Base-by-base conservation (phyloP, 2,797 vertebrate genomes). In the Amniataba percoides region DNA sequence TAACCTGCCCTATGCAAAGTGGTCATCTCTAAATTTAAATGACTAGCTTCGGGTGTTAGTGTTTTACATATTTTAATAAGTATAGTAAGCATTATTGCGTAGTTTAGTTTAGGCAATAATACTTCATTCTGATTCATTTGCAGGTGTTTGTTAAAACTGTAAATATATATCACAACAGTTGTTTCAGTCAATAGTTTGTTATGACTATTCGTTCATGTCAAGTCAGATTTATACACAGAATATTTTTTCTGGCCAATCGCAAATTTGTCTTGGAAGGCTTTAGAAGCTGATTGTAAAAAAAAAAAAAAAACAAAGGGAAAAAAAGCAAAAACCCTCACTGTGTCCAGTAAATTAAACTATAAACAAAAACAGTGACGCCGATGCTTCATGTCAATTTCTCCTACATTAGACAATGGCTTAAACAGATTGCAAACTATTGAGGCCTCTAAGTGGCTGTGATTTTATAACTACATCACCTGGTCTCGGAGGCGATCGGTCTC, bases 401-500 rank as follows among this genome's bases (percentile, higher is more conserved):
- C 27, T 31, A 48, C 1, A 7, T 1, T 4, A 31, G 27, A 73
- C 5, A 42, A 64, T 61, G 16, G 25, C 21, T 18, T 36, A 6
- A 63, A 27, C 36, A 49, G 43, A 73, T 39, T 53, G 25, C 14
- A n/a, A 46, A 23, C 14, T n/a, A n/a, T n/a, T n/a, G n/a, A 15
- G 31, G 8, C 43, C 18, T 8, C 3, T 39, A 48, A 31, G 15
- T 12, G 5, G 19, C 27, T 16, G 39, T 12, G 12, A 15, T 72
- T 45, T 46, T 9, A 65, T 64, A 18, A 74, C 27, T 31, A 31
- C 14, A 5, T 88, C 80, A 97, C 98, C 96, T 98, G 93, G 57
- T 96, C 96, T 81, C 96, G 74, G 74, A 99, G 96, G 0, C 92
- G 87, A 10, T 98, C 97, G 0, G 97, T 97, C 95, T 99, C 97